These are phyloP conservation scores for Leucophenga maculata DNA, from an alignment of 2,888 invertebrate species.

Conservation along the genomic window DNA sequence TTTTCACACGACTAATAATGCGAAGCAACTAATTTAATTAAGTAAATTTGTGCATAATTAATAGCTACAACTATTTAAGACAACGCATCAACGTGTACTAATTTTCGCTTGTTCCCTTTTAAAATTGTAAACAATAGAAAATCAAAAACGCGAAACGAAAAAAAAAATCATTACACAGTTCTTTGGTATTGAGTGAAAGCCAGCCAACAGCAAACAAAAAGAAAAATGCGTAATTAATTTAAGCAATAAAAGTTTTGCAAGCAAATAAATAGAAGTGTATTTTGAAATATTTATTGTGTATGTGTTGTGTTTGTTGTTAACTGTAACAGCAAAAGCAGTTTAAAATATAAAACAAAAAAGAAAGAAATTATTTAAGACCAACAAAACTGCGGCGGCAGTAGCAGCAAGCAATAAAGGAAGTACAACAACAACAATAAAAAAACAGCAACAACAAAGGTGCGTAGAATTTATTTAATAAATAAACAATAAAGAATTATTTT, in stretches of 20 bases:
- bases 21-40: conserved; percentile 11
- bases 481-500: neutral
- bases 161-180: neutral
- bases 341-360: too few relatives aligned
- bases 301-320: too few relatives aligned
- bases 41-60: neutral
- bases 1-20: neutral
- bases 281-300: too few relatives aligned
- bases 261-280: neutral
- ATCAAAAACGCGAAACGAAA: neutral
- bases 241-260: too few relatives aligned
- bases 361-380: too few relatives aligned
- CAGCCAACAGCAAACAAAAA: neutral
- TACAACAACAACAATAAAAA: too few relatives aligned
- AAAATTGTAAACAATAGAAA: neutral
- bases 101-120: neutral
- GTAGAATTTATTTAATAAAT: neutral
- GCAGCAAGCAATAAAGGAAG: too few relatives aligned
- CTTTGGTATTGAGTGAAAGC: neutral
- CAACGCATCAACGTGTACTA: too few relatives aligned
- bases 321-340: too few relatives aligned
- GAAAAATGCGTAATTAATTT: conserved; percentile 16
- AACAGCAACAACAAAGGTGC: neutral
- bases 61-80: neutral
- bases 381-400: too few relatives aligned